Conservation (phyloP, 2,888 invertebrate species). For the Nesidiocoris tenuis region DNA sequence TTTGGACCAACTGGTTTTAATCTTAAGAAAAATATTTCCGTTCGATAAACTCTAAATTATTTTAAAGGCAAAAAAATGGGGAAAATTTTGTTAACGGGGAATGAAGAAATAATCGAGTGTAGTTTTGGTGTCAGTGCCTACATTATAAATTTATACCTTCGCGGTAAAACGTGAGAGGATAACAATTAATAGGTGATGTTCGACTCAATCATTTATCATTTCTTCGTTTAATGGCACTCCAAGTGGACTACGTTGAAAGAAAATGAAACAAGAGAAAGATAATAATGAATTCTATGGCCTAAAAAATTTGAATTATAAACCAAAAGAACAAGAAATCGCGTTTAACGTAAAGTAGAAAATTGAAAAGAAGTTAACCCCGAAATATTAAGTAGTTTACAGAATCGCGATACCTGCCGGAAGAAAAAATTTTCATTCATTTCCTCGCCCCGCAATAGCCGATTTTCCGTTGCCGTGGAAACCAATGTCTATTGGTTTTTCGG, state of each 20-base stretch:
- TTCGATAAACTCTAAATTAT: conserved; percentile 32
- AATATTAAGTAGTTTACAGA: background rate
- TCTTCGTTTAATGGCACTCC: background rate
- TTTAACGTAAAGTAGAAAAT: background rate
- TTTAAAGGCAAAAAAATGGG: conserved; percentile 26
- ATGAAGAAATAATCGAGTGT: background rate
- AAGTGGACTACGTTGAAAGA: conserved; percentile 3
- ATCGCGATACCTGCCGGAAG: background rate
- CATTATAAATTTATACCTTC: background rate
- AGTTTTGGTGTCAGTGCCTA: conserved; percentile 24
- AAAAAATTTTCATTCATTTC: background rate
- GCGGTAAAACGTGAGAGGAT: background rate
- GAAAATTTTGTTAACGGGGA: conserved; percentile 1
- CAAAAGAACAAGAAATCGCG: background rate
- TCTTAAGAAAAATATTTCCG: conserved; percentile 27
- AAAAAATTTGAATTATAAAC: conserved; percentile 13
- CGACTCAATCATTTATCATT: background rate
- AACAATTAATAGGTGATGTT: background rate
- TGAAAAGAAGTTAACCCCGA: background rate
- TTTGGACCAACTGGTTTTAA: conserved; percentile 48
- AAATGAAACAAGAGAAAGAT: conserved; percentile 13
- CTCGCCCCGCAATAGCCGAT: background rate
- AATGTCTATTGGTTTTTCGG: too few species aligned
- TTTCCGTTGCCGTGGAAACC: background rate
- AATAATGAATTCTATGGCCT: conserved; percentile 40